phyloP scores from a whole-genome alignment of 2,888 invertebrate species.

The Lumbricus terrestris region DNA sequence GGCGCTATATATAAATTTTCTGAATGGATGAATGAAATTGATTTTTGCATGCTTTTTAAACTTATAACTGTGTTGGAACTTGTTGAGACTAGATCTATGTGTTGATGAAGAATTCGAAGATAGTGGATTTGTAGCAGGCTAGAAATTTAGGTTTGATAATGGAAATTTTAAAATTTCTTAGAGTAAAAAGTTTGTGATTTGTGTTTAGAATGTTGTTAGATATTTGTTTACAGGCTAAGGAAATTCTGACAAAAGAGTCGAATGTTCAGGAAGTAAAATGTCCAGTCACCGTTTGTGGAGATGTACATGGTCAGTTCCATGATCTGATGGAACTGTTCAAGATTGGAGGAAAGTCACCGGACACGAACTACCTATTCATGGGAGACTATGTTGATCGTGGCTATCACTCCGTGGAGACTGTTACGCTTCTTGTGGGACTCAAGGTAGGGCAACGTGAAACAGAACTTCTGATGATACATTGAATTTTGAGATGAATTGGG shows the following conservation, averaged over 20 bases:
- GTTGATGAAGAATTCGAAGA: neutral
- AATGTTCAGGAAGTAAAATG: slow-evolving; percentile 99
- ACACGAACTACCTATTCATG: slow-evolving; percentile 99
- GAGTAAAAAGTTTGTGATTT: neutral
- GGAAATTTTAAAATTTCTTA: neutral
- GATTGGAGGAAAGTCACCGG: slow-evolving; percentile 93
- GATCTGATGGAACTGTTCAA: slow-evolving; percentile 99
- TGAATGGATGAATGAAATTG: no score
- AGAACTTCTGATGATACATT: no score
- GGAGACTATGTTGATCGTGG: slow-evolving; percentile 99
- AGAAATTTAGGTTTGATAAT: neutral
- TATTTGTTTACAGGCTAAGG: slow-evolving; percentile 77
- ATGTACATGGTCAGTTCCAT: no score
- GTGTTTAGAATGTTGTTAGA: neutral
- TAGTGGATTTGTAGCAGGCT: neutral
- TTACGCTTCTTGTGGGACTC: slow-evolving; percentile 92
- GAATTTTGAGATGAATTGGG: no score
- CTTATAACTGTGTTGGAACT: neutral
- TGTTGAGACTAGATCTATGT: neutral
- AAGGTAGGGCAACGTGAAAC: slow-evolving; percentile 69
- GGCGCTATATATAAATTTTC: no score
- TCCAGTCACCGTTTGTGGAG: slow-evolving; percentile 98
- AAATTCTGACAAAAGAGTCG: slow-evolving; percentile 97
- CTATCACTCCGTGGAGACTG: slow-evolving; percentile 93
- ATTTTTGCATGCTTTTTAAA: no score